Conservation (phyloP, 2,888 invertebrate species). For the Barypeithes pellucidus region DNA sequence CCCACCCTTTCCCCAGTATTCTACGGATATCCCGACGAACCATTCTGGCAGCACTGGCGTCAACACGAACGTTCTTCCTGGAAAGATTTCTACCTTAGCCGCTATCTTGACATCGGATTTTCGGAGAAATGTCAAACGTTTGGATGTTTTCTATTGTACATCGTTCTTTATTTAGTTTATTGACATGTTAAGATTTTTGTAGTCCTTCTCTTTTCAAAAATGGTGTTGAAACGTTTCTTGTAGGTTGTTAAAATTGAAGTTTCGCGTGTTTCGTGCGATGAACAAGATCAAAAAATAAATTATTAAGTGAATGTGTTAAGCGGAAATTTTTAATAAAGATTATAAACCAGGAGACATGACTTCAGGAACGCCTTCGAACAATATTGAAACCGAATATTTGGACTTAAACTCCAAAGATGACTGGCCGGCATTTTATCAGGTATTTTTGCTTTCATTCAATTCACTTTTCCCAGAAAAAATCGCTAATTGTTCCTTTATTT, state of each 20-base stretch:
- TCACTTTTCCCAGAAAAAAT: constrained; percentile 32
- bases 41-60: too few relatives aligned
- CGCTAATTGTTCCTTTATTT: constrained; percentile 34
- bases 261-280: constrained; percentile 42
- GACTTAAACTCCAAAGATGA: constrained; percentile 80
- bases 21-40: too few relatives aligned
- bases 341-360: constrained; percentile 60
- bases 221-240: constrained; percentile 62
- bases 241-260: constrained; percentile 45
- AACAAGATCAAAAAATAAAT: constrained; percentile 38
- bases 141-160: background rate
- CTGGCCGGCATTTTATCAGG: constrained; percentile 84
- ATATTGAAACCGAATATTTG: constrained; percentile 82
- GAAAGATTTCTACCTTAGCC: background rate
- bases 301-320: constrained; percentile 39
- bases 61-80: too few relatives aligned
- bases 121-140: background rate
- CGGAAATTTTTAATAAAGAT: constrained; percentile 29
- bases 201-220: constrained; percentile 63
- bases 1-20: too few relatives aligned
- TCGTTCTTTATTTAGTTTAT: constrained; percentile 26
- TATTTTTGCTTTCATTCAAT: constrained; percentile 62
- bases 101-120: background rate
- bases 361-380: constrained; percentile 68
- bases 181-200: constrained; percentile 18